Percentiles rank a stretch among this genome's conserved stretches.
phyloP scores from a whole-genome alignment of 2,888 invertebrate species.

The Tineola bisselliella region DNA sequence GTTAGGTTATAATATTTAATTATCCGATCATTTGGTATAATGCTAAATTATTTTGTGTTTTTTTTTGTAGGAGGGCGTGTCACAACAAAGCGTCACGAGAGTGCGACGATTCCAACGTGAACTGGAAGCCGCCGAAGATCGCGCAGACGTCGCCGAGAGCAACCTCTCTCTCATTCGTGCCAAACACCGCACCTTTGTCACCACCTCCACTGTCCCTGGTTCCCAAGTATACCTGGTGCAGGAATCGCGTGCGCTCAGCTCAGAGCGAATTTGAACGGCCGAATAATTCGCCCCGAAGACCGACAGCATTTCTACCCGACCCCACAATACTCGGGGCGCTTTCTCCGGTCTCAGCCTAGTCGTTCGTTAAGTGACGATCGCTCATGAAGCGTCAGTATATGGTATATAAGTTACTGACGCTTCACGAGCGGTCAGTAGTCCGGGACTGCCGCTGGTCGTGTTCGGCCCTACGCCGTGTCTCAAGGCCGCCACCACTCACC shows the following conservation, averaged over 20 bases:
- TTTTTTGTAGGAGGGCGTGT: slow-evolving; percentile 81
- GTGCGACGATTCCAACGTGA: slow-evolving; percentile 98
- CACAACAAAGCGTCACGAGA: slow-evolving; percentile 91
- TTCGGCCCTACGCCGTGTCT: slow-evolving; percentile 58
- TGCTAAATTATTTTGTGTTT: too few species aligned
- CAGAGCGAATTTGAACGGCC: slow-evolving; percentile 34
- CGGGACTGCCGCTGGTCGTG: slow-evolving; percentile 42
- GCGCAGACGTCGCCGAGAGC: slow-evolving; percentile 94
- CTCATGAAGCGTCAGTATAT: slow-evolving; percentile 27
- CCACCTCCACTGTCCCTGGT: slow-evolving; percentile 91
- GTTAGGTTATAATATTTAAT: slow-evolving; percentile 14
- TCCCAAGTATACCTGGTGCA: slow-evolving; percentile 91
- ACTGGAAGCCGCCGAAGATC: slow-evolving; percentile 96
- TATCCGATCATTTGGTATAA: not conserved
- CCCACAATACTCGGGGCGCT: slow-evolving; percentile 41
- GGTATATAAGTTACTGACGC: slow-evolving; percentile 19
- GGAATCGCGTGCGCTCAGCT: slow-evolving; percentile 77
- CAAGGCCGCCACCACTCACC: slow-evolving; percentile 26
- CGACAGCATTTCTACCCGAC: slow-evolving; percentile 55
- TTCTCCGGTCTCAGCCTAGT: slow-evolving; percentile 65
- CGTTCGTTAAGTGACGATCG: slow-evolving; percentile 45
- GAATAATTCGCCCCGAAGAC: slow-evolving; percentile 23
- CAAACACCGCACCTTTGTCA: slow-evolving; percentile 98
- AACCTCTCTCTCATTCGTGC: slow-evolving; percentile 94
- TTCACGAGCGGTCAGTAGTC: slow-evolving; percentile 10